Percentiles rank a stretch among this genome's conserved stretches.
Evolutionary conservation across 2,797 vertebrate species (phyloP).

Genomic region (Delichon dasypus): DNA sequence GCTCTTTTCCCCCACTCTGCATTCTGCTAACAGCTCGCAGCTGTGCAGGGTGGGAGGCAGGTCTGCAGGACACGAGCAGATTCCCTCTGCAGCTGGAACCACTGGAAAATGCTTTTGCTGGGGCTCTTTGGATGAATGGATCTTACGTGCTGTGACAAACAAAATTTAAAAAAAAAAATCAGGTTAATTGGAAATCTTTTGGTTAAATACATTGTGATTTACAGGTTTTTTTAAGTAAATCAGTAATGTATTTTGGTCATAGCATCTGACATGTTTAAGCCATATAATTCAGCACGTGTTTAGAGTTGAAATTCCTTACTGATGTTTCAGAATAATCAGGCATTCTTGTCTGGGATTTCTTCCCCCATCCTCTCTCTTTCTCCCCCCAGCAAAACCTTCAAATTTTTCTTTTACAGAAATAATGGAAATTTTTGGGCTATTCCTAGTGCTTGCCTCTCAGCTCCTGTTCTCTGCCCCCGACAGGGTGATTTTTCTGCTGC

Average conservation of each 20-base stretch:
- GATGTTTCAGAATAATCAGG: not conserved
- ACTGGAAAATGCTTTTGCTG: no score
- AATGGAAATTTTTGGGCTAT: slow-evolving; percentile 28
- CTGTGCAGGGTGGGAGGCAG: no score
- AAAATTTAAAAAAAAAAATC: no score
- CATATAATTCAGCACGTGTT: not conserved
- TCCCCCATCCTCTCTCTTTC: not conserved
- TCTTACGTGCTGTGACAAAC: no score
- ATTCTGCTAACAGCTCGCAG: no score
- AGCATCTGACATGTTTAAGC: not conserved
- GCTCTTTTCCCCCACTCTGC: no score
- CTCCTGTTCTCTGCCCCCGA: slow-evolving; percentile 11
- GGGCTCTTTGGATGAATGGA: no score
- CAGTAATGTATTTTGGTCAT: not conserved
- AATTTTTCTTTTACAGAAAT: slow-evolving; percentile 1
- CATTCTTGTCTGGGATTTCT: not conserved
- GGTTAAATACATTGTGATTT: not conserved
- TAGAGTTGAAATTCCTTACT: not conserved
- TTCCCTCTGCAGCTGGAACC: no score
- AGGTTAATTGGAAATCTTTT: not conserved
- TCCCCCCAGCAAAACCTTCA: not conserved
- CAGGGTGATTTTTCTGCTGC: slow-evolving; percentile 24
- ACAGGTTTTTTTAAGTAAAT: not conserved
- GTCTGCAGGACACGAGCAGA: no score
- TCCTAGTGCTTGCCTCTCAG: slow-evolving; percentile 26